These are phyloP conservation scores for Galeopterus variegatus DNA, from an alignment of 2,113 vertebrate genomes.

Conservation along the genomic window DNA sequence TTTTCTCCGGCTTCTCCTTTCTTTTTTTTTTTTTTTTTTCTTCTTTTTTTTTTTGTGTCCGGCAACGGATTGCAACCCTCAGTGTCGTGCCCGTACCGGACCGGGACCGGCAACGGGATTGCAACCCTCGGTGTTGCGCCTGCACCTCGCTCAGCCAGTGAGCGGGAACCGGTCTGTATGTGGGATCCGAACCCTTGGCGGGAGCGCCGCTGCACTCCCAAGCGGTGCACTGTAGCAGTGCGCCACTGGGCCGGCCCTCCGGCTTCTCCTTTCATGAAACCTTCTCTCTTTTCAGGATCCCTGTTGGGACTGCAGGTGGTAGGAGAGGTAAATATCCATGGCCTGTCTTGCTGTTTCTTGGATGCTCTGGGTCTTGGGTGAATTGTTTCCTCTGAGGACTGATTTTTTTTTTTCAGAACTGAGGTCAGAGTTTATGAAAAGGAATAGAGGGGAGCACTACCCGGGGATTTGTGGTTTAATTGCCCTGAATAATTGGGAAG, in stretches of 20 bases:
- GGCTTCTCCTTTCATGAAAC: neutral
- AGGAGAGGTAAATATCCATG: neutral
- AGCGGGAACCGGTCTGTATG: too few relatives aligned
- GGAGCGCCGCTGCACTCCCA: too few relatives aligned
- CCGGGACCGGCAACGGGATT: too few relatives aligned
- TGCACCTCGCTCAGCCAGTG: too few relatives aligned
- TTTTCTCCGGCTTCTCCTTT: neutral
- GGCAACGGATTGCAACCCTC: too few relatives aligned
- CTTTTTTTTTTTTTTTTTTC: too few relatives aligned
- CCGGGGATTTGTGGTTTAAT: constrained; percentile 77
- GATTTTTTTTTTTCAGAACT: neutral
- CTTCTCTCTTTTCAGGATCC: neutral
- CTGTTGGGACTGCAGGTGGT: neutral
- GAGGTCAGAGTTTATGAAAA: constrained; percentile 58
- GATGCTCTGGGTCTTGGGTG: neutral
- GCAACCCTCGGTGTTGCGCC: too few relatives aligned
- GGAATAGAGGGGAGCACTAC: constrained; percentile 65
- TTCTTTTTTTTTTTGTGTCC: too few relatives aligned
- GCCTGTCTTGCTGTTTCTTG: neutral
- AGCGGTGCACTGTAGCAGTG: too few relatives aligned
- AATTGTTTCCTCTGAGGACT: neutral
- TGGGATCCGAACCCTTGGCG: too few relatives aligned
- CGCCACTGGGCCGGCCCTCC: too few relatives aligned
- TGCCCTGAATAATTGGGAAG: constrained; percentile 18
- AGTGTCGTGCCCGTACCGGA: too few relatives aligned